phyloP scores from a whole-genome alignment of 2,888 invertebrate genomes.

The Phania funesta region DNA sequence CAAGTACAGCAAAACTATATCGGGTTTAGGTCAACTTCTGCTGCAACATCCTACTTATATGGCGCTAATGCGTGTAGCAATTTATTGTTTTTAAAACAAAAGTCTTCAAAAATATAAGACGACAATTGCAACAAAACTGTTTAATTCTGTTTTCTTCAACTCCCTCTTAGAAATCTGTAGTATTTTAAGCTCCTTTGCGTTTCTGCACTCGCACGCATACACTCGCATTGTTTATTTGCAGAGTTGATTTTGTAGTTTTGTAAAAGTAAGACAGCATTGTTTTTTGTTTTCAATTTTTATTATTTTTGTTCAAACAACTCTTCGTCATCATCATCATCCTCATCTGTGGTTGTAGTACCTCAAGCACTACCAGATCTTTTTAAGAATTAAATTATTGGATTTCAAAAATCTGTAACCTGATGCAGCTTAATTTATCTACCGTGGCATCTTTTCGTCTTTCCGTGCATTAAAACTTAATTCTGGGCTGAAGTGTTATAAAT shows the following conservation, averaged over 20 bases:
- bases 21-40: too few species aligned
- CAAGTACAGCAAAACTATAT: too few species aligned
- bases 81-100: neutral
- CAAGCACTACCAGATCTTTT: neutral
- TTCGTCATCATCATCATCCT: constrained; percentile 31
- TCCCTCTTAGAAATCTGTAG: neutral
- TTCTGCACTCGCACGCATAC: neutral
- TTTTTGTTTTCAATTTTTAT: neutral
- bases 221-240: constrained; percentile 18
- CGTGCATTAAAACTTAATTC: too few species aligned
- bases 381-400: neutral
- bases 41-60: too few species aligned
- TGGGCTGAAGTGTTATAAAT: too few species aligned
- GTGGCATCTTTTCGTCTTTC: too few species aligned
- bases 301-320: constrained; percentile 23
- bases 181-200: constrained; percentile 47
- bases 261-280: constrained; percentile 24
- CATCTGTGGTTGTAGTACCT: neutral
- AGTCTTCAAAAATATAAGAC: neutral
- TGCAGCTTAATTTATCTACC: too few species aligned
- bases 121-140: neutral
- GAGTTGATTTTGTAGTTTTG: constrained; percentile 33
- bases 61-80: neutral
- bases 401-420: neutral
- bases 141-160: neutral